Base-by-base conservation (phyloP, 1,140 invertebrate species). In the Lysiphlebus fabarum region DNA sequence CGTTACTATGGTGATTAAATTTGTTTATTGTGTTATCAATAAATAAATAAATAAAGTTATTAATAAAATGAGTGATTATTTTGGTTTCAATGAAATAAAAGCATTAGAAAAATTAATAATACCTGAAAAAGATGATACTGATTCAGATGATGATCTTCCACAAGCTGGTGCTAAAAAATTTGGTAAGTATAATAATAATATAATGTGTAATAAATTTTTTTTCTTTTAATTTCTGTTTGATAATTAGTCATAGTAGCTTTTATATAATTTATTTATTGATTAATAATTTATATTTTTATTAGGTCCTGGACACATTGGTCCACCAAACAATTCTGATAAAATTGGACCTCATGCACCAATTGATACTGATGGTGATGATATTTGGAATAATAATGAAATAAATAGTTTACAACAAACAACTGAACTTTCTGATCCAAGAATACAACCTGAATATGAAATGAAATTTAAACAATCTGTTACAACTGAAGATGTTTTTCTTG, bases 391-490 rank as follows among this genome's bases (percentile, higher is more conserved):
- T 4, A 78, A 81, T 12, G 84, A 86, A 68, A 73, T 82, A 11
- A 65, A 63, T 37, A 53, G 50, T 10, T 14, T 41, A 33, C 62
- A n/a, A n/a, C n/a, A 26, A 26, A 71, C 77, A 53, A 73, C 81
- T 56, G 85, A 86, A 68, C 64, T 81, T 7, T 62, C 83, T 7
- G 88, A 89, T 65, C 84, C 86, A 3, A 78, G 90, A 49, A 84
- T 84, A 67, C 80, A 82, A 42, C 92, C 92, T 1, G 83, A 86
- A 63, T 95, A 91, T 78, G 86, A 89, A 17, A 89, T 94, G 68
- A 84, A 87, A 67, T 95, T 91, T 71, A 87, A 90, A 65, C 93
- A 96, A 74, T 82, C 87, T 50, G 90, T 96, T 2, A 86, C 85
- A 8, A 84, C 92, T 1, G 91, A 93, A 75, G 92, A 96, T 73